These are phyloP conservation scores for Heteromormyrus szaboi DNA, from an alignment of 2,797 vertebrate species.

Conservation along the genomic window DNA sequence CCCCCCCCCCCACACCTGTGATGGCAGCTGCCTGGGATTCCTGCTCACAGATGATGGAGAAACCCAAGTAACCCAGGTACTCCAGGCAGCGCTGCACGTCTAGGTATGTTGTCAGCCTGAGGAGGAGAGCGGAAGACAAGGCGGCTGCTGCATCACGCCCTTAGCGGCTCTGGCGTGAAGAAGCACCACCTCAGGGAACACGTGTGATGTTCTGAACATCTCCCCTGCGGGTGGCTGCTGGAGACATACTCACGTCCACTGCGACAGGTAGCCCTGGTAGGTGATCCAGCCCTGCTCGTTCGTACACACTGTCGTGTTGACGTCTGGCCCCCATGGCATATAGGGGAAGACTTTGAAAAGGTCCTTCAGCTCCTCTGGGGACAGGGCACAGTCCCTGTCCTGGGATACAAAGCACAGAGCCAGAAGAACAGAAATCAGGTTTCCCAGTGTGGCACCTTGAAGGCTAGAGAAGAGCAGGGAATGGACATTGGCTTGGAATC, in stretches of 20 bases:
- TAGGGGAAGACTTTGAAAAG: constrained; percentile 88
- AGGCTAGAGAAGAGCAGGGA: neutral
- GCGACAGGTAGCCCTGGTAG: constrained; percentile 91
- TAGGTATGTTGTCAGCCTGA: constrained; percentile 84
- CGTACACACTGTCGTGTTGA: constrained; percentile 89
- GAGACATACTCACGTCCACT: constrained; percentile 84
- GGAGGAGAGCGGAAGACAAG: neutral
- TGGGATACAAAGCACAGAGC: constrained; percentile 44
- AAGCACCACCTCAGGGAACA: neutral
- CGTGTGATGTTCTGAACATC: neutral
- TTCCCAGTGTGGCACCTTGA: neutral
- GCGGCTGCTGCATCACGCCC: neutral
- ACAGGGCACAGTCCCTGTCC: constrained; percentile 92
- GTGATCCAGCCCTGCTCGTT: constrained; percentile 93
- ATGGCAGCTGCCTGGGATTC: constrained; percentile 88
- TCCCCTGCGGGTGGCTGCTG: neutral
- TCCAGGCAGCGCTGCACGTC: constrained; percentile 91
- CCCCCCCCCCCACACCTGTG: constrained; percentile 62
- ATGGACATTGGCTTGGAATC: neutral
- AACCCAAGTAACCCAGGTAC: constrained; percentile 89
- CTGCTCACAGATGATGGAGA: constrained; percentile 88
- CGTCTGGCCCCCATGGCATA: constrained; percentile 79
- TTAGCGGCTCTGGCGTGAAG: neutral
- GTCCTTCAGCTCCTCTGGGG: constrained; percentile 82
- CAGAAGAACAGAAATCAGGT: neutral